Conservation (phyloP, 2,797 vertebrate species). For the Balearica regulorum region DNA sequence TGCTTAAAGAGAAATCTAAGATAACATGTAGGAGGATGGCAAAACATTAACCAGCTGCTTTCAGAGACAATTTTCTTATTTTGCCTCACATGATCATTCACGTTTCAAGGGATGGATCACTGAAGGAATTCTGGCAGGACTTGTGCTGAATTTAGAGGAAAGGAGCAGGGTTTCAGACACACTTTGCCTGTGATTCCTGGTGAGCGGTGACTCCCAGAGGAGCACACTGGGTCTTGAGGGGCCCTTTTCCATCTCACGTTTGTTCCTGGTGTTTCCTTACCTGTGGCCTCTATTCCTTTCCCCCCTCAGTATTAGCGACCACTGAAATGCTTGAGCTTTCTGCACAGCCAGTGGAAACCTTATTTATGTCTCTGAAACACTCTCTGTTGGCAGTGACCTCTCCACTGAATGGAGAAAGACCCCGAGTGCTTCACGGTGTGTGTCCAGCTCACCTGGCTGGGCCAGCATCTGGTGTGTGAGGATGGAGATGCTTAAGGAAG, state of each 20-base stretch:
- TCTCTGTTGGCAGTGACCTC: neutral
- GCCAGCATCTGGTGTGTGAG: neutral
- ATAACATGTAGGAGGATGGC: neutral
- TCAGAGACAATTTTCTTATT: neutral
- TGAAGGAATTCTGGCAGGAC: neutral
- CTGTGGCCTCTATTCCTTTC: neutral
- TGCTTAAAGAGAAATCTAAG: neutral
- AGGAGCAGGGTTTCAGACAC: neutral
- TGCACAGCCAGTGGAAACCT: neutral
- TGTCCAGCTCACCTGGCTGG: neutral
- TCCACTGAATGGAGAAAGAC: neutral
- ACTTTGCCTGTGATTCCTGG: neutral
- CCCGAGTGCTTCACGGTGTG: neutral
- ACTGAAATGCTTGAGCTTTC: neutral
- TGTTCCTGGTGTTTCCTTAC: neutral
- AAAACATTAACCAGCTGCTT: neutral
- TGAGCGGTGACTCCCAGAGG: neutral
- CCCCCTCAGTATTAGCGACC: neutral
- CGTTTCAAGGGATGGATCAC: neutral
- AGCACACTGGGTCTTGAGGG: neutral
- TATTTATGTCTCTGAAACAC: neutral
- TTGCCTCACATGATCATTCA: neutral
- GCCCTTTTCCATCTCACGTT: neutral
- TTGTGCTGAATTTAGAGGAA: neutral
- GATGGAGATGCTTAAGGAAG: neutral